Base-by-base conservation (phyloP, 2,113 vertebrate genomes). In the Aspiorhynchus laticeps region DNA sequence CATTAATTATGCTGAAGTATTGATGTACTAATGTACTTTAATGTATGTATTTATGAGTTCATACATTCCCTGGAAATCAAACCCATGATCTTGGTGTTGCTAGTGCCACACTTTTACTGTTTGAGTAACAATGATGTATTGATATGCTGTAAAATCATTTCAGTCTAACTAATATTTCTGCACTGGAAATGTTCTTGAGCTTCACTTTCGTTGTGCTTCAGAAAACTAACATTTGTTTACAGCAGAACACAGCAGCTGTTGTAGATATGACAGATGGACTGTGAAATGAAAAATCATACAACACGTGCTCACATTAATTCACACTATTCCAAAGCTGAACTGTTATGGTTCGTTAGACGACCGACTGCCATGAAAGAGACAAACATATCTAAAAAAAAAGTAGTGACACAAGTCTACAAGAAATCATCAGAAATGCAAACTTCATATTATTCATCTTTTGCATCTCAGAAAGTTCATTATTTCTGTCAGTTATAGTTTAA, bases 281-380 rank as follows among this genome's bases (percentile, higher is more conserved):
- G 82, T 38, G 67, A 71, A 51, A 83, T 83, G 26, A 83, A 65
- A 83, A 83, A 71, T 83, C 61, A 51, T 69, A 28, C 82, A 56
- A 38, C 28, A 53, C 28, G 31, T 41, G 69, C 48, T 74, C 3
- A 56, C n/a, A 56, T 33, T 73, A 74, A 56, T 53, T 78, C 75
- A 53, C 28, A 53, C 43, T 53, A 43, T 75, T 38, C 24, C 71
- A 75, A n/a, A 43, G 24, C 15, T 75, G 73, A 75, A 24, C 59
- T 15, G 38, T 24, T 63, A 69, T 51, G 9, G 80, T 51, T 69
- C 19, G 8, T 48, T 19, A 31, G 21, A 53, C 3, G 28, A 73
- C 41, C 46, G n/a, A n/a, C 46, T 53, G 76, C 48, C 76, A 78
- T 10, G 5, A 53, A 78, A 9, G 26, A 78, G 4, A 78, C 46